Conservation (phyloP, 2,888 invertebrate genomes). For the Gymnosoma rotundatum region DNA sequence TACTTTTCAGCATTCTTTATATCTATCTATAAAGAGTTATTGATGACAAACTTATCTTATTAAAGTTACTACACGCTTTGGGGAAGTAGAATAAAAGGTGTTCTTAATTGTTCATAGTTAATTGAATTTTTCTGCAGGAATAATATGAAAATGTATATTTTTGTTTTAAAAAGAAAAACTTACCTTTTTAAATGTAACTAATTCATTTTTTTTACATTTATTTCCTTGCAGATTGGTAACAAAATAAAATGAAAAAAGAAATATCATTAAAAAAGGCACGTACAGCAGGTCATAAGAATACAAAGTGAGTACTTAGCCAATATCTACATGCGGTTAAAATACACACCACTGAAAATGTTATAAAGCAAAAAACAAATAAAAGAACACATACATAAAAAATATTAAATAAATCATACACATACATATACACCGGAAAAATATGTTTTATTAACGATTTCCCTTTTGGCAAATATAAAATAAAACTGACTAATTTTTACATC, state of each 20-base stretch:
- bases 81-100: too few relatives aligned
- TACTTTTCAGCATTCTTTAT: too few relatives aligned
- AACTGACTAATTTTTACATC: background rate
- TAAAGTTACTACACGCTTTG: too few relatives aligned
- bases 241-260: background rate
- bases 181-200: background rate
- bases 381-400: background rate
- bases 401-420: conserved; percentile 34
- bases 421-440: conserved; percentile 43
- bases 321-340: background rate
- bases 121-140: too few relatives aligned
- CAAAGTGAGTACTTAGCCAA: conserved; percentile 33
- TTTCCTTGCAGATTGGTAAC: conserved; percentile 2
- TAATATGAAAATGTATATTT: background rate
- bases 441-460: conserved; percentile 68
- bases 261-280: background rate
- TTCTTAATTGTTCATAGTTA: too few relatives aligned
- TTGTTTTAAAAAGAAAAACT: background rate
- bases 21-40: too few relatives aligned
- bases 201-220: background rate
- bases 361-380: background rate
- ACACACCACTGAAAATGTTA: background rate
- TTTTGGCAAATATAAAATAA: background rate
- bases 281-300: conserved; percentile 6
- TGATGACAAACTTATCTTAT: too few relatives aligned